Conservation (phyloP, 2,113 vertebrate genomes). For the Phylloscopus whistleri region DNA sequence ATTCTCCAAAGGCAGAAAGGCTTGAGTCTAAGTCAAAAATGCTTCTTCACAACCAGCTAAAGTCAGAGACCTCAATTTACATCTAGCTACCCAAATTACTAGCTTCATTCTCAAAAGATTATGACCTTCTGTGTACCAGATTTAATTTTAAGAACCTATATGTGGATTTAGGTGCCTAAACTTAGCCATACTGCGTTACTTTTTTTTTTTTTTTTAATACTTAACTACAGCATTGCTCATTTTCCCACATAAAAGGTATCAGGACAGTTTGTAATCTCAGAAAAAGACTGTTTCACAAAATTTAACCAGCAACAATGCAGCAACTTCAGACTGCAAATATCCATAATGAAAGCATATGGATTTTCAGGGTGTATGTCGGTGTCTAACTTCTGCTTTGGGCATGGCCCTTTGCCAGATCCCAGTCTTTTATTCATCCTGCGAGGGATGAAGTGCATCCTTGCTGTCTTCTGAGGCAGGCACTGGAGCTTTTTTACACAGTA, state of each 20-base stretch:
- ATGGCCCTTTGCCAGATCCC: neutral
- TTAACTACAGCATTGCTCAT: neutral
- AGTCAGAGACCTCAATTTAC: neutral
- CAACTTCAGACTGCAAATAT: neutral
- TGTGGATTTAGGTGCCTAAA: neutral
- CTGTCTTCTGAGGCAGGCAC: neutral
- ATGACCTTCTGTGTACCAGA: neutral
- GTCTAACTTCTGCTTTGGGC: neutral
- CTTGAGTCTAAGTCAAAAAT: neutral
- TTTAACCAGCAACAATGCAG: neutral
- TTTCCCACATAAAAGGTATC: neutral
- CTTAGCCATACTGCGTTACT: neutral
- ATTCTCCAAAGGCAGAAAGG: slow-evolving; percentile 28
- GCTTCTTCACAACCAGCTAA: neutral
- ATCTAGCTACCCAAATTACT: slow-evolving; percentile 11
- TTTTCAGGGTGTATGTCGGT: neutral
- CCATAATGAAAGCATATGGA: neutral
- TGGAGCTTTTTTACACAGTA: neutral
- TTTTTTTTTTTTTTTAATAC: neutral
- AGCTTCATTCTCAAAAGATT: neutral
- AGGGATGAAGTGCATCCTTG: neutral
- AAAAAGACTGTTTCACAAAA: neutral
- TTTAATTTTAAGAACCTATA: neutral
- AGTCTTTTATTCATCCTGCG: neutral
- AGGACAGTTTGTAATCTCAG: neutral